Evolutionary conservation across 1,140 invertebrate species (phyloP).

Genomic region (Callitettix versicolor): DNA sequence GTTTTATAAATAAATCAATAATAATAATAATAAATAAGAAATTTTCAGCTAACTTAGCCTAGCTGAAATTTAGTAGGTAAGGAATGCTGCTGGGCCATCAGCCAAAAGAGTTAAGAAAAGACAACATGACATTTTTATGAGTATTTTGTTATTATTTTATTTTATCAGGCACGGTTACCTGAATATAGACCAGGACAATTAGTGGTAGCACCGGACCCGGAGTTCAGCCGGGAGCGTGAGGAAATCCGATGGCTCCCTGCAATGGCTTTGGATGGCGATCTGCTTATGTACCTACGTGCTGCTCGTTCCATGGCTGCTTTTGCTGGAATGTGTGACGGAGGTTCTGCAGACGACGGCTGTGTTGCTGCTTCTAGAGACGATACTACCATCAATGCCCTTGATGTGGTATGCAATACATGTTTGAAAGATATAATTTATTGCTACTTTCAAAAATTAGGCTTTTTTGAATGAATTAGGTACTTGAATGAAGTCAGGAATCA

Average conservation of each 20-base stretch:
- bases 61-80: too few relatives aligned
- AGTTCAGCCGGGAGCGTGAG: constrained; percentile 64
- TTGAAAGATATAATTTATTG: too few relatives aligned
- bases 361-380: constrained; percentile 91
- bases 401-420: constrained; percentile 77
- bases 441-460: too few relatives aligned
- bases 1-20: too few relatives aligned
- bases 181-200: constrained; percentile 58
- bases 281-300: constrained; percentile 93
- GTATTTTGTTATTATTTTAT: too few relatives aligned
- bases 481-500: too few relatives aligned
- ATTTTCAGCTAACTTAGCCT: too few relatives aligned
- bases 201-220: constrained; percentile 54
- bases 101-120: too few relatives aligned
- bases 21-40: too few relatives aligned
- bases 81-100: too few relatives aligned
- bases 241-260: constrained; percentile 88
- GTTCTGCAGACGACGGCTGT: constrained; percentile 91
- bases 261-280: constrained; percentile 82
- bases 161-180: constrained; percentile 70
- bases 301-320: constrained; percentile 93
- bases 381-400: constrained; percentile 94
- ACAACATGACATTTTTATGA: too few relatives aligned
- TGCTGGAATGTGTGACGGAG: constrained; percentile 95
- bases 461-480: too few relatives aligned